phyloP scores from a whole-genome alignment of 2,888 invertebrate species.

The Trichopria drosophilae region DNA sequence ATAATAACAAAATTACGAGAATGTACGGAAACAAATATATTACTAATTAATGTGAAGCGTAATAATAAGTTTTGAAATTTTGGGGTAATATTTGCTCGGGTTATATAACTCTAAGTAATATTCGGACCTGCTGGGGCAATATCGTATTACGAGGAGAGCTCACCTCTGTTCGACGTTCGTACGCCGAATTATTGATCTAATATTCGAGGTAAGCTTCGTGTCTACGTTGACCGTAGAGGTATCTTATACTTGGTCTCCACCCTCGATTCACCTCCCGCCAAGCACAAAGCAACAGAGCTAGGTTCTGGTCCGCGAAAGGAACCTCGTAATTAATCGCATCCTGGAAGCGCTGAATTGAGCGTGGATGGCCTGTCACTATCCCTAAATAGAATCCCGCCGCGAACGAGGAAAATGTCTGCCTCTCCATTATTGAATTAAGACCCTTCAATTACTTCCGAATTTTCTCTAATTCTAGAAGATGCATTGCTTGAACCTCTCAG shows the following conservation, averaged over 20 bases:
- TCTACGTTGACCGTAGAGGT: constrained; percentile 48
- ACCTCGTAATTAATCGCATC: constrained; percentile 56
- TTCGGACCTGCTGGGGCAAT: constrained; percentile 41
- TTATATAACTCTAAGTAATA: constrained; percentile 38
- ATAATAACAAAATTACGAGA: too few relatives aligned
- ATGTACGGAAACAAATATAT: too few relatives aligned
- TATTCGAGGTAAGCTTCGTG: constrained; percentile 55
- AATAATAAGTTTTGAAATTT: constrained; percentile 35
- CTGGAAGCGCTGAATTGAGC: too few relatives aligned
- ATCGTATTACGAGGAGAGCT: constrained; percentile 42
- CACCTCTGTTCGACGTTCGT: constrained; percentile 40
- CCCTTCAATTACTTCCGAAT: too few relatives aligned
- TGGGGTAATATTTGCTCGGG: constrained; percentile 25
- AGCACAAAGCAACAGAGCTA: constrained; percentile 53
- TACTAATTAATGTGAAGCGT: too few relatives aligned
- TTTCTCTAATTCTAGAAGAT: too few relatives aligned
- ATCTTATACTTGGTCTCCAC: constrained; percentile 53
- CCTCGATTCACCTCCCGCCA: constrained; percentile 30
- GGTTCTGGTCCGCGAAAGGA: constrained; percentile 47
- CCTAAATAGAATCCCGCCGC: too few relatives aligned
- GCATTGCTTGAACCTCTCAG: too few relatives aligned
- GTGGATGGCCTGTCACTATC: too few relatives aligned
- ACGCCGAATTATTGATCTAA: constrained; percentile 57
- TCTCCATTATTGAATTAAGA: too few relatives aligned
- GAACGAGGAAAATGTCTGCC: too few relatives aligned